A percentile compares a stretch with the other conserved stretches of the same genome.
Evolutionary conservation across 92 coral and sea anemone genomes (phyloP).

Genomic region (Pocillopora meandrina): DNA sequence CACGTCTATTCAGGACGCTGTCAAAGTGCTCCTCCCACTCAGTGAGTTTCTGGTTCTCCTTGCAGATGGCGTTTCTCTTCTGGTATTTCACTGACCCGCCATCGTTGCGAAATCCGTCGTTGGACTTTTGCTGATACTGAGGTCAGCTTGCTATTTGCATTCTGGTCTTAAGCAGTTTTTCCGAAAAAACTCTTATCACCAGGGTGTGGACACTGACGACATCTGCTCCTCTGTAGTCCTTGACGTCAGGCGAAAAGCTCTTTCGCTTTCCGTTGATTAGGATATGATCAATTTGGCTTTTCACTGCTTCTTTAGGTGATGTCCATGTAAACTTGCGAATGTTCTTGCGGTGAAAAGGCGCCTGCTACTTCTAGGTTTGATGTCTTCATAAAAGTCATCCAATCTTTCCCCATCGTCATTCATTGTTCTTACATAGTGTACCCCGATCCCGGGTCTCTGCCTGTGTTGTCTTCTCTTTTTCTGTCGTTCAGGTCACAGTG

Average conservation of each 20-base stretch:
- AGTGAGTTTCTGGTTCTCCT: not conserved
- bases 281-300: constrained; percentile 22
- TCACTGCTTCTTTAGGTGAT: not conserved
- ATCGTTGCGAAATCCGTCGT: not conserved
- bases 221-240: not conserved
- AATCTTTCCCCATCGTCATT: not conserved
- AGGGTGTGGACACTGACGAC: not conserved
- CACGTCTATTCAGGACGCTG: not conserved
- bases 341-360: not conserved
- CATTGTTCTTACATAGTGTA: not conserved
- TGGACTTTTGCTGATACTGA: not conserved
- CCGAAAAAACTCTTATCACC: not conserved
- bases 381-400: not conserved
- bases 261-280: not conserved
- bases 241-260: not conserved
- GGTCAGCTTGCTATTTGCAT: not conserved
- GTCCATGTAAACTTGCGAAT: not conserved
- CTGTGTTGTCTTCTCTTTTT: not conserved
- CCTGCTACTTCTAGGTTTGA: not conserved
- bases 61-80: too few relatives aligned
- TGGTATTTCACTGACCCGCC: not conserved
- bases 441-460: not conserved
- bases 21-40: not conserved
- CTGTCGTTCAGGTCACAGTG: not conserved
- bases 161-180: not conserved